Evolutionary conservation across 2,888 invertebrate genomes (phyloP), one percentile per base, ranked within the genome.

Genomic region (Diaperis boleti): DNA sequence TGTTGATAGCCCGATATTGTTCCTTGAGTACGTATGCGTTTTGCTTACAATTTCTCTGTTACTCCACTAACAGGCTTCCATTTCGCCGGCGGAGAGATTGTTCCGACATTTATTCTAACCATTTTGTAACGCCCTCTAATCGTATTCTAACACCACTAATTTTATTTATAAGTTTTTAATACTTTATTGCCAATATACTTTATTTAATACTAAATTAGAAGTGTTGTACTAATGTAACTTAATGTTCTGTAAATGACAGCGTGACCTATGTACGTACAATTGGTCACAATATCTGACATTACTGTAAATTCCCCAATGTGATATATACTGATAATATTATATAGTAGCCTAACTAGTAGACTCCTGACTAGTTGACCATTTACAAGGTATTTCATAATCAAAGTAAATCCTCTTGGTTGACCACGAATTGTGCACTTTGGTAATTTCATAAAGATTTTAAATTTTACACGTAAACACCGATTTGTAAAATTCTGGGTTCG

Each of bases 321-420:
- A 78, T 78, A 78, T 75, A 74, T 76, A 76, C 69, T 74, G 78
- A 78, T 78, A 78, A 77, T 78, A 77, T 76, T 74, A 71, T 74
- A 70, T 39, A 39, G 65, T 70, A 71, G 69, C 37, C 57, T 62
- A 67, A 62, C 63, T 62, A 52, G 44, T 62, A 64, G 45, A 55
- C 59, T 62, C 61, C 55, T 14, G 26, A 62, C 49, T 62, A 62
- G 62, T 49, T 47, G 49, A 60, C 64, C 63, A 62, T 71, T 66
- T 69, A 71, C 72, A 74, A 72, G 72, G 72, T 72, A 72, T 68
- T 64, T 72, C 73, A 74, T 75, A 74, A 73, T 74, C 73, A 74
- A 73, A 71, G 68, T 44, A 59, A 57, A 65, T 56, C 55, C 59
- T 65, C 60, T 65, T 61, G 57, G 68, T 72, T 70, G 62, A 67